Evolutionary conservation across 1,140 invertebrate species (phyloP), one percentile per base, ranked within the genome.

Genomic region (Zaprionus africanus): DNA sequence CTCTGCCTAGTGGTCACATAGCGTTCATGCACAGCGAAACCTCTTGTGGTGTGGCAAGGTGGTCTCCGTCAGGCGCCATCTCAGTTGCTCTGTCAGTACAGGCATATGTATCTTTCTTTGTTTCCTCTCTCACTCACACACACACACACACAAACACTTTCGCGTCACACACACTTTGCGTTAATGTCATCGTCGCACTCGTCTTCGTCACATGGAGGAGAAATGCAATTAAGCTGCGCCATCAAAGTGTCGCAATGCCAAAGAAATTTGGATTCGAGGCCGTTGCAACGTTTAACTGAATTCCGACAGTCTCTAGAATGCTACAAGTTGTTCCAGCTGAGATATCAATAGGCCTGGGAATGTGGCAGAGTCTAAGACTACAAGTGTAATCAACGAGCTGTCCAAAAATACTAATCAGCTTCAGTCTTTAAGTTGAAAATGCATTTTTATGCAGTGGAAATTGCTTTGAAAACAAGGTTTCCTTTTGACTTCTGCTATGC

Each of bases 201-300:
- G 67, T 81, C 82, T 78, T 56, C 53, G 75, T 81, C 73, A 78
- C 74, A 38, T n/a, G 74, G 61, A 70, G 78, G 65, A 70, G 83
- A 84, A 87, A 87, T 88, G 83, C 83, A 87, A 87, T 87, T 87
- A 87, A 87, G 73, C 59, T 80, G 73, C 69, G 63, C 82, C 67
- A 84, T 84, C 82, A 78, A 78, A 81, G 69, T 46, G 34, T 69
- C 77, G 78, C 74, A 57, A 67, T 60, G 64, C 69, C 67, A 76
- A 76, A 68, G 51, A 82, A 82, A 76, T 76, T 69, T 74, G 77
- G 61, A 73, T 80, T 64, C 72, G 57, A 73, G 78, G 75, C 11
- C 46, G 75, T 17, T 78, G 74, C 78, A 73, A 66, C 65, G 53
- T 60, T 68, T 17, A 59, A 41, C 62, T n/a, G n/a, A 4, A 19